Conservation (phyloP, 2,888 invertebrate species). For the Heterodera filipjevi region DNA sequence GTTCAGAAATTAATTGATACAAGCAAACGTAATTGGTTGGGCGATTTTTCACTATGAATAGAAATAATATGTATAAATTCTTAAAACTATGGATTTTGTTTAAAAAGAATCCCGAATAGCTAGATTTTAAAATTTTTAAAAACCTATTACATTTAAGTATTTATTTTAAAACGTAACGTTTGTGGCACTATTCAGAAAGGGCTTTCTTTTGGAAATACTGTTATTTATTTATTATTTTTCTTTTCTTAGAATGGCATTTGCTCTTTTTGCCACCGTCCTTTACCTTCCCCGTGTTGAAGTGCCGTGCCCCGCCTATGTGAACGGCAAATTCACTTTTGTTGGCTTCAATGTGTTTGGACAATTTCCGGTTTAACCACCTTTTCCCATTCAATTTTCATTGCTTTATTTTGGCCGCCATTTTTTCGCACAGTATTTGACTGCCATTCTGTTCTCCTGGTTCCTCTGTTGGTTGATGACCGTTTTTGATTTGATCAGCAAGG, state of each 20-base stretch:
- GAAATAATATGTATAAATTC: too few relatives aligned
- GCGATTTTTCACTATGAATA: too few relatives aligned
- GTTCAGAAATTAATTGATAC: constrained; percentile 13
- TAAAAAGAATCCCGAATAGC: too few relatives aligned
- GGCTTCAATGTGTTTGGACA: constrained; percentile 57
- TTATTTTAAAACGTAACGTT: too few relatives aligned
- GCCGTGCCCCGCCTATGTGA: constrained; percentile 55
- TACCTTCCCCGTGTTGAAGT: constrained; percentile 58
- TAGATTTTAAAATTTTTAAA: too few relatives aligned
- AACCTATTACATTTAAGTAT: too few relatives aligned
- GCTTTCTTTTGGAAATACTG: not conserved
- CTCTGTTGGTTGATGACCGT: constrained; percentile 59
- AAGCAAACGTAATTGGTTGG: too few relatives aligned
- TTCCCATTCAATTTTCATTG: not conserved
- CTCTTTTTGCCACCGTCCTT: constrained; percentile 60
- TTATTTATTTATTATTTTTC: not conserved
- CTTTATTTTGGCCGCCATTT: constrained; percentile 10
- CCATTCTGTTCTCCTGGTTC: constrained; percentile 59
- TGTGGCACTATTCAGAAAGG: too few relatives aligned
- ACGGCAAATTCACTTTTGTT: constrained; percentile 54
- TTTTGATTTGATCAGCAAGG: constrained; percentile 49
- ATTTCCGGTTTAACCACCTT: constrained; percentile 53
- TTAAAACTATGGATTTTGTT: too few relatives aligned
- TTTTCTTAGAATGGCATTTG: constrained; percentile 52
- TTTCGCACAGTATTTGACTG: constrained; percentile 59